These are phyloP conservation scores for Hemithea aestivaria DNA, from an alignment of 2,888 invertebrate genomes.

Conservation along the genomic window DNA sequence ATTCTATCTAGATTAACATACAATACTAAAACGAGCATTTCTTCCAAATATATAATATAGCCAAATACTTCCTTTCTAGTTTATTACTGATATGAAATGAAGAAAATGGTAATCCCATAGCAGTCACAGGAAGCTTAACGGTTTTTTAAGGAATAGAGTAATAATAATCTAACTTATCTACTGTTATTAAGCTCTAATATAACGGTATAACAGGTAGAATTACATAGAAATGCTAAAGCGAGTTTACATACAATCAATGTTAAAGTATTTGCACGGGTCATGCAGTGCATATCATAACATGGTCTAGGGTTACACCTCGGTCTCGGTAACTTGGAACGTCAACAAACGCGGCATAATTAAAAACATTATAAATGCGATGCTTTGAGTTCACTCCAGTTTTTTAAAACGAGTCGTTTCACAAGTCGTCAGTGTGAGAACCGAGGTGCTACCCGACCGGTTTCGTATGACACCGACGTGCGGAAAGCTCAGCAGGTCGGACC, in stretches of 20 bases:
- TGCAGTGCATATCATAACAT: conserved; percentile 43
- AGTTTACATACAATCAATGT: conserved; percentile 23
- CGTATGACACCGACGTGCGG: conserved; percentile 35
- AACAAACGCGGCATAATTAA: conserved; percentile 62
- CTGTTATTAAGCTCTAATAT: conserved; percentile 5
- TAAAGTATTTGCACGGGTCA: conserved; percentile 25
- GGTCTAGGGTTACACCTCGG: conserved; percentile 36
- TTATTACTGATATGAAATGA: too few species aligned
- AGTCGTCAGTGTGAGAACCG: conserved; percentile 74
- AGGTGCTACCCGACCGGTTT: conserved; percentile 58
- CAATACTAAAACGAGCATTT: too few species aligned
- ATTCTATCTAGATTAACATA: too few species aligned
- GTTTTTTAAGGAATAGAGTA: too few species aligned
- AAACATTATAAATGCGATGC: conserved; percentile 71
- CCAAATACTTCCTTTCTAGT: too few species aligned
- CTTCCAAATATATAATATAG: too few species aligned
- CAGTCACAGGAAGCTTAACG: too few species aligned
- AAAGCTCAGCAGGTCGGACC: conserved; percentile 48
- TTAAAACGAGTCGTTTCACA: conserved; percentile 75
- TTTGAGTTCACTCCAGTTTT: conserved; percentile 74
- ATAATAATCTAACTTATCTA: too few species aligned
- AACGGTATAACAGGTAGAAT: conserved; percentile 17
- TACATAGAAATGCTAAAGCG: conserved; percentile 23
- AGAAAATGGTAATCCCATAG: too few species aligned
- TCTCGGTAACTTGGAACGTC: conserved; percentile 37